phyloP scores from a whole-genome alignment of 2,888 invertebrate genomes.

The Entomobrya proxima region DNA sequence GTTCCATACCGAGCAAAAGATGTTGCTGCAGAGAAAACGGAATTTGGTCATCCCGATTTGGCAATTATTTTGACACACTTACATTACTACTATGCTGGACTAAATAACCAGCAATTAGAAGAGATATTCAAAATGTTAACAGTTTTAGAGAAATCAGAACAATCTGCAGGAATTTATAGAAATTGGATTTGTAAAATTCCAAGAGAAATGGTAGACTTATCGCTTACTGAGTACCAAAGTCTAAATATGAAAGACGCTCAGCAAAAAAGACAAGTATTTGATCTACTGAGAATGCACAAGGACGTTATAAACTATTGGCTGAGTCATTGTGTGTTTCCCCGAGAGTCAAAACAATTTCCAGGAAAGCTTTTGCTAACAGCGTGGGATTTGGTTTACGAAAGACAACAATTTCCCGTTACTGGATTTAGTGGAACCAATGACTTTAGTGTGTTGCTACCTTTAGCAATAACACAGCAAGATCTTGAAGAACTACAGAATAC shows the following conservation, averaged over 20 bases:
- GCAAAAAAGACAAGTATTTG: conserved; percentile 12
- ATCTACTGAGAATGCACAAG: conserved; percentile 47
- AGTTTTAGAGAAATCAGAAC: not conserved
- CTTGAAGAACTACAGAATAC: conserved; percentile 45
- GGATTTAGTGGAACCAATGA: conserved; percentile 71
- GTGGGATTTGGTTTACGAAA: conserved; percentile 59
- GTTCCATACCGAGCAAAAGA: conserved; percentile 70
- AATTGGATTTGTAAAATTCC: conserved; percentile 20
- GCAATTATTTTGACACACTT: conserved; percentile 70
- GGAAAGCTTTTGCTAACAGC: conserved; percentile 59
- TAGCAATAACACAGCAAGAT: conserved; percentile 55
- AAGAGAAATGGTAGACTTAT: not conserved
- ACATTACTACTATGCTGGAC: conserved; percentile 72
- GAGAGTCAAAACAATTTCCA: conserved; percentile 65
- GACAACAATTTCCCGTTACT: conserved; percentile 22
- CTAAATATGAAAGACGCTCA: conserved; percentile 50
- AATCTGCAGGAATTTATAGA: not conserved
- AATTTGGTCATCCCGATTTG: conserved; percentile 72
- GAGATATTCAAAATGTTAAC: conserved; percentile 64
- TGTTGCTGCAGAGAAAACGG: conserved; percentile 69
- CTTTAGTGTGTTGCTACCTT: conserved; percentile 49
- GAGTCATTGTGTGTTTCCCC: conserved; percentile 49
- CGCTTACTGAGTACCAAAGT: not conserved
- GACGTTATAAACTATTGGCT: conserved; percentile 63
- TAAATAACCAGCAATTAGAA: conserved; percentile 56